Evolutionary conservation across 2,113 vertebrate species (phyloP).

Genomic region (Pampusana beccarii): DNA sequence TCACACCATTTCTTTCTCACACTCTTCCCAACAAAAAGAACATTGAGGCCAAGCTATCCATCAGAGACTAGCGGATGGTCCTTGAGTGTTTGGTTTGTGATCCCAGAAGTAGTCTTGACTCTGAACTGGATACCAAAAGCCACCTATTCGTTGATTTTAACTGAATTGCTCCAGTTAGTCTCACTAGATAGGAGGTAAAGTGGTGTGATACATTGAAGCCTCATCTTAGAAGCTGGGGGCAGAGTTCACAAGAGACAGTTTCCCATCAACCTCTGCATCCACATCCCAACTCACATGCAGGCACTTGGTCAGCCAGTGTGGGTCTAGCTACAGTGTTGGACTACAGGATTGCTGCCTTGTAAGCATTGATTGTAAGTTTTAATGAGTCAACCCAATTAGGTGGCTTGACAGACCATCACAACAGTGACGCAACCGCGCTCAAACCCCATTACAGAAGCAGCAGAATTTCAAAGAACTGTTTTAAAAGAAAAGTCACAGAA

Average conservation of each 20-base stretch:
- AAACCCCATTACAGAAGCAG: conserved; percentile 10
- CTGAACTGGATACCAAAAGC: neutral
- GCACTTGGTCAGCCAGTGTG: neutral
- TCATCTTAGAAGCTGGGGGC: neutral
- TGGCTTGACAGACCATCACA: conserved; percentile 60
- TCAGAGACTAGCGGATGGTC: neutral
- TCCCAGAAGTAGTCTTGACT: neutral
- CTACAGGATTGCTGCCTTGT: conserved; percentile 14
- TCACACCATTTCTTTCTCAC: neutral
- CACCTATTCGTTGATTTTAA: neutral
- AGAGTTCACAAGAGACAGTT: neutral
- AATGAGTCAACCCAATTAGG: conserved; percentile 61
- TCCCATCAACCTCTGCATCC: neutral
- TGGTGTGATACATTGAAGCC: neutral
- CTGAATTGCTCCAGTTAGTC: neutral
- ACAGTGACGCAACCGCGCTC: neutral
- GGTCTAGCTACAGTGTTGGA: conserved; percentile 13
- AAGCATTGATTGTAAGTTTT: neutral
- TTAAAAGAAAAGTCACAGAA: conserved; percentile 63
- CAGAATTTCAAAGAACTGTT: conserved; percentile 54
- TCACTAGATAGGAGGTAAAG: neutral
- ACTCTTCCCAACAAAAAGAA: neutral
- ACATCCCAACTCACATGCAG: neutral
- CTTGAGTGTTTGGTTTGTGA: neutral
- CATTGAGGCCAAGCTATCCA: neutral